Conservation (phyloP, 2,797 vertebrate genomes). For the Rhinophrynus dorsalis region DNA sequence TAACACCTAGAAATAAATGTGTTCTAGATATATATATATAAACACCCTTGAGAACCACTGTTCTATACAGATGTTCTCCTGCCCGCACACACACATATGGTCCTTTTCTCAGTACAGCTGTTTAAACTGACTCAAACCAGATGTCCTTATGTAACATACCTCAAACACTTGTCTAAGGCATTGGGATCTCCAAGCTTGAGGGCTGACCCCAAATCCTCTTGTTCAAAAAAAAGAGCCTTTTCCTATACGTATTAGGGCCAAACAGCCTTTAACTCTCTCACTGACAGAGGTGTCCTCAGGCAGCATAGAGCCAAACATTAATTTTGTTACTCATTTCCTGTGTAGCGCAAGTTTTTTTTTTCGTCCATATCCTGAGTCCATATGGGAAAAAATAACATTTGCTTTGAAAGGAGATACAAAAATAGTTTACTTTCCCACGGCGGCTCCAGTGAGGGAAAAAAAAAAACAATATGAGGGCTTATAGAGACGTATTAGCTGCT, state of each 20-base stretch:
- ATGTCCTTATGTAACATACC: neutral
- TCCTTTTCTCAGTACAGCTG: neutral
- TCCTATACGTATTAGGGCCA: neutral
- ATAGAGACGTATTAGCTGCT: too few species aligned
- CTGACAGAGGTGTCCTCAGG: neutral
- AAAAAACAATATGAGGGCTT: too few species aligned
- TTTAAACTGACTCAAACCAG: neutral
- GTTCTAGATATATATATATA: neutral
- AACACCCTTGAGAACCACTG: neutral
- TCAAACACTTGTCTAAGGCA: neutral
- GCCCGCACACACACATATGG: neutral
- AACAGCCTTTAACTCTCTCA: neutral
- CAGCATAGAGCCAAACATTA: neutral
- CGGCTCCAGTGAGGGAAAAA: neutral
- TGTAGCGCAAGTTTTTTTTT: neutral
- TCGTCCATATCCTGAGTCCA: neutral
- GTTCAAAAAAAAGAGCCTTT: neutral
- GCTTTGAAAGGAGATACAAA: neutral
- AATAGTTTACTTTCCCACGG: conserved; percentile 15
- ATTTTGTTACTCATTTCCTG: neutral
- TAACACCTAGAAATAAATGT: too few species aligned
- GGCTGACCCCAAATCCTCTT: neutral
- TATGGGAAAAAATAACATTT: conserved; percentile 15
- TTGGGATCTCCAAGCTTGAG: neutral
- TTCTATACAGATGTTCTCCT: neutral